Evolutionary conservation across 2,888 invertebrate genomes (phyloP), one percentile per base, ranked within the genome.

Genomic region (Physocephala rufipes): DNA sequence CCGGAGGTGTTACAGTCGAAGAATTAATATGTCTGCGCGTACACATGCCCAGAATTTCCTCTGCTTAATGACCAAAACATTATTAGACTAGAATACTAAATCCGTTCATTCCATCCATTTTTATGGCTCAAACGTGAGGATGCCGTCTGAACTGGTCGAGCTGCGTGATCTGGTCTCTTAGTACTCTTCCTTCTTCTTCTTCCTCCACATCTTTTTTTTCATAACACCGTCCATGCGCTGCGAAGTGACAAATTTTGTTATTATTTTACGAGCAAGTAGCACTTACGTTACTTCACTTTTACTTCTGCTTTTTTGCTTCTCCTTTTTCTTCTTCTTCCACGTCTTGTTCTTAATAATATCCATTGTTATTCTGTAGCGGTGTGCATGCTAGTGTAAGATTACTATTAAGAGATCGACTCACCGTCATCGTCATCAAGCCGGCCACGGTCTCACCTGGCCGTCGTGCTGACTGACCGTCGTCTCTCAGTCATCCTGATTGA

Each of bases 401-500:
- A 59, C 36, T 9, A 36, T 36, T 61, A 49, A 47, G 28, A 47
- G 59, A 67, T 45, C 59, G 59, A 49, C 67, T 16, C 28, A 26
- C 59, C 28, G 63, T 24, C 45, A 21, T 13, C 36, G 36, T 36
- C 36, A 36, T 26, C 58, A n/a, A 45, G 24, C 67, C n/a, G n/a
- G 19, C n/a, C 24, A 16, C 7, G 19, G 24, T 66, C 36, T 26
- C 43, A 66, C 55, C 58, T 71, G 71, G 71, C 58, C 68, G 70
- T 66, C n/a, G n/a, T n/a, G n/a, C n/a, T n/a, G n/a, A n/a, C n/a
- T n/a, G n/a, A n/a, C n/a, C n/a, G n/a, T n/a, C n/a, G n/a, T n/a
- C n/a, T n/a, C n/a, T n/a, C n/a, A n/a, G n/a, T 81, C 80, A 84
- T 83, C 82, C 84, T 83, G 81, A 82, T 80, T 79, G 80, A 83